Percentiles rank a stretch among this genome's conserved stretches.
Conservation (phyloP, 2,797 vertebrate genomes). For the Acrossocheilus wenchowensis region DNA sequence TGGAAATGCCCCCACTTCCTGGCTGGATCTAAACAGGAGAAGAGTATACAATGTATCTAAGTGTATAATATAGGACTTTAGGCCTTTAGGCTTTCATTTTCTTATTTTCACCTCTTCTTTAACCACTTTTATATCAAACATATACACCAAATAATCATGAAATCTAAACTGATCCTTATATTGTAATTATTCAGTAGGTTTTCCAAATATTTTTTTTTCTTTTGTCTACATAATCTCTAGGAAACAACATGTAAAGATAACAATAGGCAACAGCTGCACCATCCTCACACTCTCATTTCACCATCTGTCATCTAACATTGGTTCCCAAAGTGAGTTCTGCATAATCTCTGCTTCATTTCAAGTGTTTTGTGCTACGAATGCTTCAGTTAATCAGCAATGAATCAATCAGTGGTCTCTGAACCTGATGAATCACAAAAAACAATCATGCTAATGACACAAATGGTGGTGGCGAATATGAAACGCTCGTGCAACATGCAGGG, state of each 20-base stretch:
- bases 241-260: background rate
- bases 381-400: background rate
- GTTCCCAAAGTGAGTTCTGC: background rate
- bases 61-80: background rate
- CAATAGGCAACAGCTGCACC: background rate
- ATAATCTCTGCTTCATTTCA: background rate
- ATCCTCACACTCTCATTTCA: background rate
- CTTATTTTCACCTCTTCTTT: background rate
- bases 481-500: background rate
- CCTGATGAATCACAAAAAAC: background rate
- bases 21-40: constrained; percentile 84
- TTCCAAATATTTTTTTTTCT: background rate
- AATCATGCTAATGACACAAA: background rate
- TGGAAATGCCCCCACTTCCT: constrained; percentile 81
- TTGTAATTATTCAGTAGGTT: background rate
- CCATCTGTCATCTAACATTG: background rate
- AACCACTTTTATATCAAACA: background rate
- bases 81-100: background rate
- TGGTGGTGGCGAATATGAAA: background rate
- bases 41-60: background rate
- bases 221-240: background rate
- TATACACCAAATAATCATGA: background rate
- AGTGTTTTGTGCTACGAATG: background rate
- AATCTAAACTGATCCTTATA: background rate
- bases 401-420: background rate